Base-by-base conservation (phyloP, 2,888 invertebrate genomes). In the Epirrhoe tristata region DNA sequence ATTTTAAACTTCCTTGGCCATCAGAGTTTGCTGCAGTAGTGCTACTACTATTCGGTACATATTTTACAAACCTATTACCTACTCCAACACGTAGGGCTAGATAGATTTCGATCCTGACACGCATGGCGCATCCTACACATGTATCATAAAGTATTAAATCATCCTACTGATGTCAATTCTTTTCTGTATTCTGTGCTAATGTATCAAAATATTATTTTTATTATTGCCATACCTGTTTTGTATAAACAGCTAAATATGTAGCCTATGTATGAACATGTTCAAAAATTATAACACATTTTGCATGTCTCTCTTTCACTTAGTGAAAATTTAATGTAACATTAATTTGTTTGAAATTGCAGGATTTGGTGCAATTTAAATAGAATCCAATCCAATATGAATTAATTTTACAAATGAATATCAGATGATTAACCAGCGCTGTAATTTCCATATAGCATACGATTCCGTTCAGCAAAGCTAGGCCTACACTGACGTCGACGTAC, bases 371-470 rank as follows among this genome's bases (percentile, higher is more conserved):
- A 54, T 53, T 52, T 43, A 51, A 63, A 61, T 69, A 51, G 7
- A 62, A 54, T 56, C 58, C 58, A 34, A 62, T 67, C 58, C 48
- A 57, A 43, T 60, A 52, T 16, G 57, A 58, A 64, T 64, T 63
- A 46, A 57, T 63, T 63, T 63, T 56, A 58, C 64, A 63, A 62
- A 59, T 63, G 24, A 51, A 61, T 58, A 62, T 46, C 60, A 55
- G 58, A 50, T 63, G 55, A 56, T 62, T 54, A 53, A 56, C 57
- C 36, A 50, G 60, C 58, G 61, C 57, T 34, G 64, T 53, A 46
- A 16, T 75, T 72, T 68, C 60, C 62, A 74, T 69, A 64, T 58
- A n/a, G 53, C 69, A 58, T 55, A 55, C 14, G 14, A 14, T 16
- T 6, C 48, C 16, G 48, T 48, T 14, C 48, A 12, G 16, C 60